These are phyloP conservation scores for Cylloceria caligata DNA, from an alignment of 2,888 invertebrate genomes.

Conservation along the genomic window DNA sequence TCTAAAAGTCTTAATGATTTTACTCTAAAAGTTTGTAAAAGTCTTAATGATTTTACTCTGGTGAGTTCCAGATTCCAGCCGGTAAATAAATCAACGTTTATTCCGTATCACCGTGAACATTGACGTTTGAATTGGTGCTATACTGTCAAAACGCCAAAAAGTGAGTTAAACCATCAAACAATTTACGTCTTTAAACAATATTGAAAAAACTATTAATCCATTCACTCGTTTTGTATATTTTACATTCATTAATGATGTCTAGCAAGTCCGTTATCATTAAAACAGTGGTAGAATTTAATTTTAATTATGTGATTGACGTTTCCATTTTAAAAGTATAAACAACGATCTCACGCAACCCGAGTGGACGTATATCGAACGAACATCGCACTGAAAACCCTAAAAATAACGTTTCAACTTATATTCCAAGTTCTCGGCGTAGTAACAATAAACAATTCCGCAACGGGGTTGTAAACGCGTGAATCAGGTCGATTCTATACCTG, in stretches of 20 bases:
- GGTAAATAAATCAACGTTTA: not conserved
- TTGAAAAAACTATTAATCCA: not conserved
- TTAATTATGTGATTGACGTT: not conserved
- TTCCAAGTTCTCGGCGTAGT: constrained; percentile 15
- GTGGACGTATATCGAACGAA: constrained; percentile 7
- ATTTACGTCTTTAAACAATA: not conserved
- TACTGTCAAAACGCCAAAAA: not conserved
- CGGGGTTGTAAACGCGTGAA: constrained; percentile 23
- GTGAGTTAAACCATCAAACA: not conserved
- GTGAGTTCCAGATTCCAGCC: not conserved
- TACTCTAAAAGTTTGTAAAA: too few relatives aligned
- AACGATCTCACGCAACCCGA: not conserved
- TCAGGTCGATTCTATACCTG: constrained; percentile 23
- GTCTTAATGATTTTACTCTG: not conserved
- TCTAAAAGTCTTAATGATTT: too few relatives aligned
- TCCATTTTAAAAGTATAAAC: not conserved
- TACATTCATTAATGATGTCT: not conserved
- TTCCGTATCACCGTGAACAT: not conserved
- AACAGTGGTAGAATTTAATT: not conserved
- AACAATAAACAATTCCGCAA: constrained; percentile 52
- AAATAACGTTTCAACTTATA: constrained; percentile 42
- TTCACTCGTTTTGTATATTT: not conserved
- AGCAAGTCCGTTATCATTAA: not conserved
- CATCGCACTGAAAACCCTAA: constrained; percentile 5
- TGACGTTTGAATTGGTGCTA: not conserved